Percentiles rank a stretch among this genome's conserved stretches.
Evolutionary conservation across 1,140 invertebrate species (phyloP).

Genomic region (Belonocnema kinseyi): DNA sequence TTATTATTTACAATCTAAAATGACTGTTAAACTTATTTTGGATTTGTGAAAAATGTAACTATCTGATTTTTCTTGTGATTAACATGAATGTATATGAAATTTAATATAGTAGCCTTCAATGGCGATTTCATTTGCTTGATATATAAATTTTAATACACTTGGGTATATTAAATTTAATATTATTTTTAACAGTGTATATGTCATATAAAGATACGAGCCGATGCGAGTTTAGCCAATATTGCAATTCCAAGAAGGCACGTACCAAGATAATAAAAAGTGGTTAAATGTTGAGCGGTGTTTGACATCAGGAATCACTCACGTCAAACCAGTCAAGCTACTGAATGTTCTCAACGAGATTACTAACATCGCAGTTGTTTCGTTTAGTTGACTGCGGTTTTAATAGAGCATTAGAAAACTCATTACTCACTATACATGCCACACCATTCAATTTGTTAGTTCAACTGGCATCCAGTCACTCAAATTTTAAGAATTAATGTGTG

Average conservation of each 20-base stretch:
- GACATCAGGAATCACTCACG: conserved; percentile 21
- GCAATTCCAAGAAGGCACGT: not conserved
- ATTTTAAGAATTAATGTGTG: not conserved
- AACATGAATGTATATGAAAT: too few relatives aligned
- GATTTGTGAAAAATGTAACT: too few relatives aligned
- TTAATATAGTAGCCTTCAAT: too few relatives aligned
- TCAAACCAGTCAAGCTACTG: conserved; percentile 16
- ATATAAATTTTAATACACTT: too few relatives aligned
- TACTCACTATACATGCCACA: conserved; percentile 22
- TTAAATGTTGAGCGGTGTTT: not conserved
- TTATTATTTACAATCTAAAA: too few relatives aligned
- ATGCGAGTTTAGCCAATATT: not conserved
- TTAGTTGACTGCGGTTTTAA: conserved; percentile 15
- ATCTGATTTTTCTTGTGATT: too few relatives aligned
- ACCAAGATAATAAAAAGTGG: not conserved
- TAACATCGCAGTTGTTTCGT: not conserved
- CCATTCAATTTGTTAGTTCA: conserved; percentile 16
- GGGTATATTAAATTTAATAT: too few relatives aligned
- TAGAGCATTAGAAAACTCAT: conserved; percentile 23
- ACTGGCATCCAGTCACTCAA: not conserved
- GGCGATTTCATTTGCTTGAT: too few relatives aligned
- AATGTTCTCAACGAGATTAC: not conserved
- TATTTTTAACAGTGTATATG: too few relatives aligned
- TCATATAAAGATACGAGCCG: not conserved
- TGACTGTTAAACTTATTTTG: too few relatives aligned